phyloP scores from a whole-genome alignment of 1,140 invertebrate genomes.

The Drosophila varians region DNA sequence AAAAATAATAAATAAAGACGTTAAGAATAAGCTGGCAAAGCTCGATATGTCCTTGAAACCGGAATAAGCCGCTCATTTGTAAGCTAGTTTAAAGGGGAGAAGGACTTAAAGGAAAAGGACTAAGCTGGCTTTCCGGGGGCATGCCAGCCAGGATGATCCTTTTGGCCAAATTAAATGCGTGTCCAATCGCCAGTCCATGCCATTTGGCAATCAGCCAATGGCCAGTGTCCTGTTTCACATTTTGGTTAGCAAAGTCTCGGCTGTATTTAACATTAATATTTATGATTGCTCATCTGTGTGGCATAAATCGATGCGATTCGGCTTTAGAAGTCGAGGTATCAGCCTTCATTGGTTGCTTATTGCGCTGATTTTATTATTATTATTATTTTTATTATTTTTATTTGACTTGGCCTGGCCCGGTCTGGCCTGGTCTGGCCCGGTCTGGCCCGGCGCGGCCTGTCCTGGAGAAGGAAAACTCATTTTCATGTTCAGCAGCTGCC shows the following conservation, averaged over 20 bases:
- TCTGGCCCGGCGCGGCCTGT: no score
- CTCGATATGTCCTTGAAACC: neutral
- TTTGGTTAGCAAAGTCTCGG: neutral
- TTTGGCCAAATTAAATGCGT: slow-evolving; percentile 29
- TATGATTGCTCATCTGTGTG: slow-evolving; percentile 76
- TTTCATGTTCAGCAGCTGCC: slow-evolving; percentile 74
- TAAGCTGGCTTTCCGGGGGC: no score
- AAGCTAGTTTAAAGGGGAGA: neutral
- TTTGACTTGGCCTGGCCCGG: slow-evolving; percentile 39
- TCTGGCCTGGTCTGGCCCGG: no score
- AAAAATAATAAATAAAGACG: neutral
- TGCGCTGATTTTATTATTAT: slow-evolving; percentile 80
- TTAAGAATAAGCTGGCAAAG: neutral
- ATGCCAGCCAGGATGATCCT: neutral
- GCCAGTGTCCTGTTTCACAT: neutral
- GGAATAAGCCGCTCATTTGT: neutral
- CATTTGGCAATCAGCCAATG: slow-evolving; percentile 41
- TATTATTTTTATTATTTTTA: slow-evolving; percentile 61
- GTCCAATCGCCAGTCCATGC: slow-evolving; percentile 33
- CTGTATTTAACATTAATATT: slow-evolving; percentile 79
- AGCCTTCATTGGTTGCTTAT: slow-evolving; percentile 71
- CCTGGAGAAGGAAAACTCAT: slow-evolving; percentile 76
- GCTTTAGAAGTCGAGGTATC: neutral
- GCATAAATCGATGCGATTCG: slow-evolving; percentile 37
- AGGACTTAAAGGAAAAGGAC: no score